Conservation (phyloP, 2,113 vertebrate species). For the Galbula dea region DNA sequence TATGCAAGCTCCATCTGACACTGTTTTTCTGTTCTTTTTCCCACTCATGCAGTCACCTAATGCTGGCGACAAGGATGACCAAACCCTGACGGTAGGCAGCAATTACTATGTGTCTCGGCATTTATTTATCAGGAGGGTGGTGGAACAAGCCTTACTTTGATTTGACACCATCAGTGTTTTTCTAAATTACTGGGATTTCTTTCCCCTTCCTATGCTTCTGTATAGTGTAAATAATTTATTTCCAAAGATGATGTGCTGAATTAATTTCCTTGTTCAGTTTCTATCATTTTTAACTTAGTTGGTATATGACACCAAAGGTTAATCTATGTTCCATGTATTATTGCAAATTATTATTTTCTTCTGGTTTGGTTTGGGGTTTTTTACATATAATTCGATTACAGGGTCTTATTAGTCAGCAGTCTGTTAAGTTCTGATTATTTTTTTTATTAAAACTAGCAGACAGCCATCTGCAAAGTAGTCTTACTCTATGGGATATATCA, state of each 20-base stretch:
- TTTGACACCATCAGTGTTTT: constrained; percentile 10
- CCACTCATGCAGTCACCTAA: constrained; percentile 63
- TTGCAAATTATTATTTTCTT: not conserved
- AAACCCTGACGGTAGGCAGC: constrained; percentile 73
- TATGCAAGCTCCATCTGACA: not conserved
- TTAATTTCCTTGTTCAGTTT: not conserved
- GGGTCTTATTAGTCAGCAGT: not conserved
- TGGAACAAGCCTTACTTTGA: not conserved
- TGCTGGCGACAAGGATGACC: constrained; percentile 71
- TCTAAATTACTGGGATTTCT: not conserved
- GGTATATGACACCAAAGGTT: not conserved
- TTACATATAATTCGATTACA: not conserved
- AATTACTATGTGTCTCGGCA: not conserved
- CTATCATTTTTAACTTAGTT: not conserved
- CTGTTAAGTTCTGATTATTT: not conserved
- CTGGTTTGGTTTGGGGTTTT: not conserved
- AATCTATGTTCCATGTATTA: not conserved
- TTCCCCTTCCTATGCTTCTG: not conserved
- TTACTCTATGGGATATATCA: not conserved
- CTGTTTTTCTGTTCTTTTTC: constrained; percentile 53
- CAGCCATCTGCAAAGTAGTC: not conserved
- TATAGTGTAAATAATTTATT: not conserved
- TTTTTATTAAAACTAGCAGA: not conserved
- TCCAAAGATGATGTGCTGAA: not conserved
- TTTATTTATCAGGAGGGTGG: constrained; percentile 18